Evolutionary conservation across 2,888 invertebrate species (phyloP), one percentile per base, ranked within the genome.

Genomic region (Cataglyphis cursor): DNA sequence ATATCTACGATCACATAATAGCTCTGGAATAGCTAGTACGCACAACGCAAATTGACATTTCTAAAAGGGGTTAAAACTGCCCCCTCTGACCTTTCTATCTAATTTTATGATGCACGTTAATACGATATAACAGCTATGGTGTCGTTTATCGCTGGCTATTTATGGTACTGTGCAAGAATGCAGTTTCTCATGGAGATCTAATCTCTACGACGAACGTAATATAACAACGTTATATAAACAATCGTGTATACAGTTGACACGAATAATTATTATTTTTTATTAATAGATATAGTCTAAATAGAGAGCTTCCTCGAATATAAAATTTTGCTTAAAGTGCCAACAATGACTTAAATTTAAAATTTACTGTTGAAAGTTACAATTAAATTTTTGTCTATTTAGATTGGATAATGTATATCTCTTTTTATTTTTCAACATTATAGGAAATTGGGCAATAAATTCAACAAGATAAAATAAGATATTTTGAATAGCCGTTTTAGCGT

Each of bases 11-110:
- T 62, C 31, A 28, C 59, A 10, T 31, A 38, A 31, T 38, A 21
- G 15, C 28, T 70, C 54, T 10, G 24, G 18, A 12, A 35, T 35
- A 35, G 12, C n/a, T 41, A 12, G 72, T 57, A 51, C 48, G n/a
- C 48, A 10, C 54, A 31, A 44, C 38, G 59, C 44, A 59, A 80
- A 80, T 73, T 80, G 78, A 80, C 78, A 80, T 80, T 64, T 82
- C 44, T 68, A 28, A 76, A 85, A 59, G 57, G 41, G 51, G 28
- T 76, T 59, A 59, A 68, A 81, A 83, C 78, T 78, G 38, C 38
- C 31, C 61, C 70, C 74, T 51, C 38, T 87, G 83, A 85, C 80
- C 84, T 88, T 88, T 86, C n/a, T 75, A 88, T 78, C 62, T 87
- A 87, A 84, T 83, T 88, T 86, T 88, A 82, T 21, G 54, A 41